Percentiles rank a stretch among this genome's conserved stretches.
Evolutionary conservation across 2,797 vertebrate genomes (phyloP).

Genomic region (Halcyon badia): DNA sequence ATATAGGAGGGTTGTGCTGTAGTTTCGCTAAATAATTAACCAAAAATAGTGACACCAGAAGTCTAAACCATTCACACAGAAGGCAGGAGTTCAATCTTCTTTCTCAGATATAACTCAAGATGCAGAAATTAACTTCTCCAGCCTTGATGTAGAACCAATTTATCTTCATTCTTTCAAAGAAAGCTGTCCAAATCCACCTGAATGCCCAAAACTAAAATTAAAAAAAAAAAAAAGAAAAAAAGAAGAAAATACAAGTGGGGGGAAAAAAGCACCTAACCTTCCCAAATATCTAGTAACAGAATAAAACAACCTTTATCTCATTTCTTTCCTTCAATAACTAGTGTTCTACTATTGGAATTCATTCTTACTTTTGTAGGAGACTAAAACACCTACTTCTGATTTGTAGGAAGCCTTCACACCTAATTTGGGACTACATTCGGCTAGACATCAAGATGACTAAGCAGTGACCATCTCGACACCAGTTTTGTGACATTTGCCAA

Average conservation of each 20-base stretch:
- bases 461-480: not conserved
- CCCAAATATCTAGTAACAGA: not conserved
- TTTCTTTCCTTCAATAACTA: not conserved
- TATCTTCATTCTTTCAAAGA: not conserved
- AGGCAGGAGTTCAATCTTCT: not conserved
- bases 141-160: not conserved
- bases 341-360: not conserved
- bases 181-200: not conserved
- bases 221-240: not conserved
- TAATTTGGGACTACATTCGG: not conserved
- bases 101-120: not conserved
- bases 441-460: not conserved
- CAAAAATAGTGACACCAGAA: not conserved
- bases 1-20: not conserved
- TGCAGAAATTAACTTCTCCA: not conserved
- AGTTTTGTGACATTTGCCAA: not conserved
- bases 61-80: not conserved
- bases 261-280: not conserved
- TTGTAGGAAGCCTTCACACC: not conserved
- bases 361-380: not conserved
- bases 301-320: not conserved
- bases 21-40: not conserved
- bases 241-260: not conserved
- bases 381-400: not conserved
- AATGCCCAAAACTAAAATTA: not conserved